These are phyloP conservation scores for Spondyliosoma cantharus DNA, from an alignment of 2,797 vertebrate species.

Conservation along the genomic window DNA sequence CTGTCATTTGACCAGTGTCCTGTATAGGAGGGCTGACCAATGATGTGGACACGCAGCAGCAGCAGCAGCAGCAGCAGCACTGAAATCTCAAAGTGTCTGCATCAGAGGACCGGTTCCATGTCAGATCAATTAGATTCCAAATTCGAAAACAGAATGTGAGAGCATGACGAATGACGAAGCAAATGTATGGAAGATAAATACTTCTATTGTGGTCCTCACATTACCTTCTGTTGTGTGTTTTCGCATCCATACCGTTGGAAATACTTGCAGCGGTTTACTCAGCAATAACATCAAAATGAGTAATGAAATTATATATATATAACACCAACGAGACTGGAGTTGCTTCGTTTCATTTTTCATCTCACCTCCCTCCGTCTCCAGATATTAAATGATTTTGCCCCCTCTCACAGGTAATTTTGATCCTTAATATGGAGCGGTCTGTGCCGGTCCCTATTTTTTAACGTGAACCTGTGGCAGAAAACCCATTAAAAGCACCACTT, in stretches of 20 bases:
- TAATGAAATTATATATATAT: constrained; percentile 49
- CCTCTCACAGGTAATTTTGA: constrained; percentile 66
- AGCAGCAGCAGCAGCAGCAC: neutral
- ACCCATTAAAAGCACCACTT: constrained; percentile 77
- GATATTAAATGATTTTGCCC: constrained; percentile 54
- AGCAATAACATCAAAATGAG: constrained; percentile 25
- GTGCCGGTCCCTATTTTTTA: constrained; percentile 63
- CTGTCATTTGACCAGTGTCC: constrained; percentile 15
- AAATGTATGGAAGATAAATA: neutral
- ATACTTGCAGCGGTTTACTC: constrained; percentile 19
- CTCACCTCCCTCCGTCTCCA: constrained; percentile 23
- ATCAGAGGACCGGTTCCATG: constrained; percentile 27
- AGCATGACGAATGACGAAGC: constrained; percentile 12
- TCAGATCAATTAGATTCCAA: constrained; percentile 51
- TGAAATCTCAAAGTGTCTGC: neutral
- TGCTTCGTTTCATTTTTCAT: constrained; percentile 56
- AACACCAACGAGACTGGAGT: constrained; percentile 21
- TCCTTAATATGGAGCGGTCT: constrained; percentile 53
- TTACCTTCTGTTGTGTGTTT: constrained; percentile 1
- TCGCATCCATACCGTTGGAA: neutral
- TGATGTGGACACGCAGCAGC: neutral
- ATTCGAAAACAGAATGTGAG: constrained; percentile 39
- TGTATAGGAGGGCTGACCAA: no score
- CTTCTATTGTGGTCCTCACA: neutral
- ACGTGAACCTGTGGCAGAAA: constrained; percentile 70